Evolutionary conservation across 2,888 invertebrate species (phyloP).

Genomic region (Caenorhabditis zanzibari): DNA sequence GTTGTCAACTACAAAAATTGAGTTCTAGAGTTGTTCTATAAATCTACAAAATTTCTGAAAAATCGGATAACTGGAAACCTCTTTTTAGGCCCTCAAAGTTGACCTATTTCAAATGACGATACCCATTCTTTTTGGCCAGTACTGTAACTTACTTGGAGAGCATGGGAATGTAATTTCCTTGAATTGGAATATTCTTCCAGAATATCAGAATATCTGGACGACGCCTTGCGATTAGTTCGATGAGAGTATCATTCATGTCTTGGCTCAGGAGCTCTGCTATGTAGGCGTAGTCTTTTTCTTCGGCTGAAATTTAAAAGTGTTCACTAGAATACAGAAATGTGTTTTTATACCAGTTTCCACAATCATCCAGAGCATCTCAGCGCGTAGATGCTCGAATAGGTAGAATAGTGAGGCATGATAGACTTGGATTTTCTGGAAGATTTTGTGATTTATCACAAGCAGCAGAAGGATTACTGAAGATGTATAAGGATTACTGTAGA

Average conservation of each 20-base stretch:
- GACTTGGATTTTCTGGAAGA: slow-evolving; percentile 26
- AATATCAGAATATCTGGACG: slow-evolving; percentile 17
- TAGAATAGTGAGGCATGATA: neutral
- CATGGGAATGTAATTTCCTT: neutral
- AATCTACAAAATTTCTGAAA: no score
- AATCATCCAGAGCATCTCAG: slow-evolving; percentile 20
- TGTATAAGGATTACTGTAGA: no score
- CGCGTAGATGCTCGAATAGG: neutral
- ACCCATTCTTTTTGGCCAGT: no score
- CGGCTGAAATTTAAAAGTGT: neutral
- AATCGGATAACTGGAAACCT: no score
- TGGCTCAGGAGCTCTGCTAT: neutral
- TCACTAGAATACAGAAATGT: neutral
- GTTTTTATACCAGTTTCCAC: neutral
- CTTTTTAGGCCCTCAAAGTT: no score
- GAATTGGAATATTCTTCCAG: slow-evolving; percentile 10
- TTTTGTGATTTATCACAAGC: neutral
- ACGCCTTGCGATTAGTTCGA: neutral
- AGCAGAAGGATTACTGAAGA: neutral
- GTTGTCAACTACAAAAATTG: no score
- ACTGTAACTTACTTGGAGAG: neutral
- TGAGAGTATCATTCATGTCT: neutral
- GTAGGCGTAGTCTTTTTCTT: neutral
- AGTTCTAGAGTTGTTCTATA: no score
- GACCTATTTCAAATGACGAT: no score